Percentiles rank a stretch among this genome's conserved stretches.
Evolutionary conservation across 2,113 vertebrate genomes (phyloP).

Genomic region (Elanoides forficatus): DNA sequence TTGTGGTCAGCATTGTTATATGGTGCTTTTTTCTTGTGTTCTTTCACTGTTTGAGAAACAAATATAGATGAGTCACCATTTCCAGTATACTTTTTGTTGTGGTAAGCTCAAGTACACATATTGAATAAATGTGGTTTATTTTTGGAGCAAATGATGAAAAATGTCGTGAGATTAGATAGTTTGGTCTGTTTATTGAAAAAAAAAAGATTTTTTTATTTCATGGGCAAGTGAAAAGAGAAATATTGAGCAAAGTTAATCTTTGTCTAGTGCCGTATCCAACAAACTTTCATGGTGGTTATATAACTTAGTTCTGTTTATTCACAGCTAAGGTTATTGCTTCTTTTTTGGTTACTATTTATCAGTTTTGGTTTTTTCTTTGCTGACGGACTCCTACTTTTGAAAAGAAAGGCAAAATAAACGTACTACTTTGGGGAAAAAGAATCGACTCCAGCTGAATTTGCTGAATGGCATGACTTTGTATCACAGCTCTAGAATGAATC

Average conservation of each 20-base stretch:
- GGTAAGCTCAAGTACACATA: not conserved
- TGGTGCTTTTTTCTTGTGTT: not conserved
- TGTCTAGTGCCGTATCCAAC: not conserved
- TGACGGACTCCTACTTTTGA: not conserved
- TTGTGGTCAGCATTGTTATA: not conserved
- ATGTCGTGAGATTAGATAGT: not conserved
- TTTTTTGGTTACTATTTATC: not conserved
- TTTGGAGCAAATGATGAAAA: not conserved
- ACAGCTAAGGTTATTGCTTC: not conserved
- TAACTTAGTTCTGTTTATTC: not conserved
- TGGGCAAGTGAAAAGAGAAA: not conserved
- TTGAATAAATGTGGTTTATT: not conserved
- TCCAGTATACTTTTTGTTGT: not conserved
- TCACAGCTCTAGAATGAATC: not conserved
- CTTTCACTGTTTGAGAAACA: not conserved
- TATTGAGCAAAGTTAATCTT: not conserved
- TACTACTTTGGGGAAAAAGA: not conserved
- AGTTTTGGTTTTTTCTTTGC: not conserved
- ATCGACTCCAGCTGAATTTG: not conserved
- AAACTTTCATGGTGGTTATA: not conserved
- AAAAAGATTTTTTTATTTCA: not conserved
- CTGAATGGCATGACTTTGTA: not conserved
- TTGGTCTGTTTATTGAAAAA: not conserved
- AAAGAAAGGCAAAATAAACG: not conserved
- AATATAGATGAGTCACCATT: not conserved